These are phyloP conservation scores for Diabrotica balteata DNA, from an alignment of 2,888 invertebrate genomes.

Conservation along the genomic window DNA sequence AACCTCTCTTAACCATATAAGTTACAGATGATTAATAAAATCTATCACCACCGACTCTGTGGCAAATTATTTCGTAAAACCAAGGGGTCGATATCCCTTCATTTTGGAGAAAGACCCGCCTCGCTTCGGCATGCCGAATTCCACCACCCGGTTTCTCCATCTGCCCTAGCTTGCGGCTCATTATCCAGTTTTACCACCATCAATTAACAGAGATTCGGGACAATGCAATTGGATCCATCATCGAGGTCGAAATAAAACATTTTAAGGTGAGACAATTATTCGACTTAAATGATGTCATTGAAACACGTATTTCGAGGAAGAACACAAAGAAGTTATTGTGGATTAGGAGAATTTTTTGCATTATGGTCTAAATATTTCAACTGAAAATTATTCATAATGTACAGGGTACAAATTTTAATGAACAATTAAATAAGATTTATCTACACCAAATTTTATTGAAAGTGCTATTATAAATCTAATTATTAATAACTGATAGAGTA, in stretches of 20 bases:
- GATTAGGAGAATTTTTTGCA: too few relatives aligned
- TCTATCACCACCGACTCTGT: not conserved
- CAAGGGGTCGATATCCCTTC: not conserved
- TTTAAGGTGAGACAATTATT: constrained; percentile 15
- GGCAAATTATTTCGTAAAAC: not conserved
- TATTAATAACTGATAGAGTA: too few relatives aligned
- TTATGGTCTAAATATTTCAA: too few relatives aligned
- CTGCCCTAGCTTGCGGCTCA: constrained; percentile 2
- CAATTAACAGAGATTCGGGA: constrained; percentile 16
- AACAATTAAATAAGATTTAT: too few relatives aligned
- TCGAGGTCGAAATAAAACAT: constrained; percentile 9
- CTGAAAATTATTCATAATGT: too few relatives aligned
- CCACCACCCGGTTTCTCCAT: not conserved
- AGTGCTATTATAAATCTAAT: too few relatives aligned
- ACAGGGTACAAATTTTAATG: too few relatives aligned
- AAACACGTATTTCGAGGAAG: too few relatives aligned
- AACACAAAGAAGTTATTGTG: too few relatives aligned
- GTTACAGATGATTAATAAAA: too few relatives aligned
- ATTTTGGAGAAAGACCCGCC: not conserved
- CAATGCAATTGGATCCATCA: constrained; percentile 20
- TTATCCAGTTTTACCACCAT: constrained; percentile 14
- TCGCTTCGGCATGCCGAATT: not conserved
- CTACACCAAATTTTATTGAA: too few relatives aligned
- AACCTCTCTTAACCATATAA: too few relatives aligned
- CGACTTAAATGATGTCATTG: not conserved